Percentiles rank a stretch among this genome's conserved stretches.
Evolutionary conservation across 53 echinoderm and acorn worm species (phyloP).

Genomic region (Antedon mediterranea): DNA sequence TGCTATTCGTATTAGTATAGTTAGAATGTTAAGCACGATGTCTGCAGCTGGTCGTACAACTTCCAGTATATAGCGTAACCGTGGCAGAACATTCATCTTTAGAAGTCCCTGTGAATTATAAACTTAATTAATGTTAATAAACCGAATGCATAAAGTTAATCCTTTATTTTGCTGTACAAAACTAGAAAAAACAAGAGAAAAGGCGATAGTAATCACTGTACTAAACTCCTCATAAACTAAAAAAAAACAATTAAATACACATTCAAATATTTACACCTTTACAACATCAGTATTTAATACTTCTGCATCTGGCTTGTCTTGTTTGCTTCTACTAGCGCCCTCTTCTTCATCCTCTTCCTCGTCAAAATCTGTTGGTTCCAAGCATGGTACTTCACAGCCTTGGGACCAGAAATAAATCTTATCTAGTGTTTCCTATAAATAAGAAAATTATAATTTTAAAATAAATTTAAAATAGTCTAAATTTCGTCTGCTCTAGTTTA

Average conservation of each 20-base stretch:
- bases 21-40: slow-evolving; percentile 47
- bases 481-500: too few species aligned
- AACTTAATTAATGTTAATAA: too few species aligned
- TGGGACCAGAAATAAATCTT: slow-evolving; percentile 65
- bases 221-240: too few species aligned
- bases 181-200: background rate
- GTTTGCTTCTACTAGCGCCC: background rate
- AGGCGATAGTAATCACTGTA: too few species aligned
- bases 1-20: slow-evolving; percentile 54
- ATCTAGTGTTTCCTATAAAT: slow-evolving; percentile 47
- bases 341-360: slow-evolving; percentile 40
- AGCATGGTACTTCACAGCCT: slow-evolving; percentile 45
- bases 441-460: background rate
- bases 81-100: slow-evolving; percentile 55
- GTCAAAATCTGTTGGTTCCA: slow-evolving; percentile 28
- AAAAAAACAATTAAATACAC: too few species aligned
- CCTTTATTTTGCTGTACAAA: background rate
- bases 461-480: background rate
- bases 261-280: slow-evolving; percentile 32
- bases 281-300: slow-evolving; percentile 66
- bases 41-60: slow-evolving; percentile 64
- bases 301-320: slow-evolving; percentile 59
- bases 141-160: background rate
- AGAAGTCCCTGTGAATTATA: slow-evolving; percentile 40
- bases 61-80: slow-evolving; percentile 85